Base-by-base conservation (phyloP, 2,113 vertebrate genomes). In the Syrmaticus mikado region DNA sequence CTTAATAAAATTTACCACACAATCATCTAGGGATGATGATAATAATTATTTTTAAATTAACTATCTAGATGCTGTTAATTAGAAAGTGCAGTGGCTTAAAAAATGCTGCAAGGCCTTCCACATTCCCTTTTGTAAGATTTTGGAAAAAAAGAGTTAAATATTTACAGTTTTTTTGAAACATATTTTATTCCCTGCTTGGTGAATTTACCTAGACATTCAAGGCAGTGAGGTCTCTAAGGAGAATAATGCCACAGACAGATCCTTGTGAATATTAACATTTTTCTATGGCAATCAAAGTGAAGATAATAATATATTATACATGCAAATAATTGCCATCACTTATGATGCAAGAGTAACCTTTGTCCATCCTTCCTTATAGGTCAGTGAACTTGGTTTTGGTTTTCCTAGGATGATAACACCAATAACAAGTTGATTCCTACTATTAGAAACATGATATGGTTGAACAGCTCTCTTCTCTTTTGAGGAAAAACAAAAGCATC, bases 201-300 rank as follows among this genome's bases (percentile, higher is more conserved):
- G 60, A 94, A 92, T 74, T 89, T 67, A 83, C 82, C 25, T 66
- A 93, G 90, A 67, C 13, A 53, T 27, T 46, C 18, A 90, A 77
- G 74, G 41, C 14, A 87, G 34, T 25, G 91, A 53, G 21, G 24
- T 32, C 36, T 61, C 15, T 15, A 41, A 15, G 36, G 40, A 93
- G 46, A 66, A 87, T 28, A 41, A 92, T 66, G 18, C 10, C 68
- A 36, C 2, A 17, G 70, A 48, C 82, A 90, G 19, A 11, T 70
- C 45, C 70, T 45, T 73, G 20, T 60, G 40, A 79, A 41, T 32
- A 50, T 7, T 41, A 90, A 83, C 6, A 50, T 4, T 52, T 79
- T 73, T 53, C 8, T 64, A n/a, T 19, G 45, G 61, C 36, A 90
- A 65, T 74, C 41, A 94, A 77, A 65, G 62, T 55, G 55, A 46